Conservation (phyloP, 2,113 vertebrate genomes). For the Plestiodon gilberti region DNA sequence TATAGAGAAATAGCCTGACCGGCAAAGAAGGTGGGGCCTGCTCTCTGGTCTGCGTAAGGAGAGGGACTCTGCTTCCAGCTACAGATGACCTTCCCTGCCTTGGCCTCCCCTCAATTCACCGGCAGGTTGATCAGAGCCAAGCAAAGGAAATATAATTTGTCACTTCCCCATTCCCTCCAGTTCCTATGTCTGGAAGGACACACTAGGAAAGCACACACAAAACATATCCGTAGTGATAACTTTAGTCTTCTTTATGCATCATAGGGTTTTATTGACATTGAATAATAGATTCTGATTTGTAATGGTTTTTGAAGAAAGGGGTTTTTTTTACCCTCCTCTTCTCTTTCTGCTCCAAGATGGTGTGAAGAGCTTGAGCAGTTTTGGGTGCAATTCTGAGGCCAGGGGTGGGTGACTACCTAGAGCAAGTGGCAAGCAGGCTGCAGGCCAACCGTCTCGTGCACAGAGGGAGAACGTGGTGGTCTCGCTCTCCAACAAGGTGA, state of each 20-base stretch:
- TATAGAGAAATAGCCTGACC: background rate
- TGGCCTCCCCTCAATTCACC: background rate
- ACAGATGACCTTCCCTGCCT: background rate
- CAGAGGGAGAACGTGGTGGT: background rate
- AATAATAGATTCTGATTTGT: slow-evolving; percentile 53
- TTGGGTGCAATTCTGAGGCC: background rate
- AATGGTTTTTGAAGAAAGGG: slow-evolving; percentile 49
- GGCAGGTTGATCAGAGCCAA: background rate
- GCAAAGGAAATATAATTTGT: slow-evolving; percentile 64
- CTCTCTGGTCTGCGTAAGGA: too few species aligned
- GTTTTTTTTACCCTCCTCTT: background rate
- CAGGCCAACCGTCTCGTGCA: background rate
- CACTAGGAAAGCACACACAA: slow-evolving; percentile 52
- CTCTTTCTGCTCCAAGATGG: background rate
- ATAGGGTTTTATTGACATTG: slow-evolving; percentile 50
- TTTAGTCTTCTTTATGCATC: slow-evolving; percentile 49
- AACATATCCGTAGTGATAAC: slow-evolving; percentile 53
- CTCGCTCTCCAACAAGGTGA: background rate
- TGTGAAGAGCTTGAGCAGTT: background rate
- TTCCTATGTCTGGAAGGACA: slow-evolving; percentile 37
- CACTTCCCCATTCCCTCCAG: slow-evolving; percentile 40
- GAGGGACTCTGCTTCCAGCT: background rate
- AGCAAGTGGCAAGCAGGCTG: background rate
- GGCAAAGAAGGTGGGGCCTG: background rate
- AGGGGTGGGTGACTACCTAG: background rate